These are phyloP conservation scores for Tillus elongatus DNA, from an alignment of 2,888 invertebrate genomes.

Conservation along the genomic window DNA sequence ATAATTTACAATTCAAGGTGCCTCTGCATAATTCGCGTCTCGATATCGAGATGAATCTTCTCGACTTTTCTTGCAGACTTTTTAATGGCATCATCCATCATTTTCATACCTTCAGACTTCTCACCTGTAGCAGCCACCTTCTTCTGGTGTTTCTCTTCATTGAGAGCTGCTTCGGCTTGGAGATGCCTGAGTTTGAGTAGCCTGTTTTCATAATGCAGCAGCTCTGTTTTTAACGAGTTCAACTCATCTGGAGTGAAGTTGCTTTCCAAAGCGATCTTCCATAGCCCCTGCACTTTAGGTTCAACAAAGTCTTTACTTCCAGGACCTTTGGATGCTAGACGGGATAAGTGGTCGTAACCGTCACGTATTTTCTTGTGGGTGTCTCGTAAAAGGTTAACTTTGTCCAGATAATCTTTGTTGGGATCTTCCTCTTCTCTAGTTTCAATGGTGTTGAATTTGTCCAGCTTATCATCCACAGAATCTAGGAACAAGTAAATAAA, in stretches of 20 bases:
- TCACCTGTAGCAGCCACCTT: conserved; percentile 53
- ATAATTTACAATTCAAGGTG: conserved; percentile 62
- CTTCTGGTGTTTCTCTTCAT: conserved; percentile 54
- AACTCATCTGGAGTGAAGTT: conserved; percentile 78
- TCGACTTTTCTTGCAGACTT: conserved; percentile 78
- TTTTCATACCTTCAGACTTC: conserved; percentile 53
- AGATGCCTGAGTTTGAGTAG: conserved; percentile 73
- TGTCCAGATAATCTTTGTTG: conserved; percentile 55
- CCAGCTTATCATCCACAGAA: conserved; percentile 62
- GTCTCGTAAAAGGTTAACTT: conserved; percentile 62
- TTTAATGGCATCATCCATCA: conserved; percentile 69
- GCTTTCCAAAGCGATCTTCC: conserved; percentile 70
- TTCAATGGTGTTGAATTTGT: conserved; percentile 61
- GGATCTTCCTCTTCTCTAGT: conserved; percentile 48
- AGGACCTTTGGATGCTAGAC: conserved; percentile 66
- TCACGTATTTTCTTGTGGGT: conserved; percentile 68
- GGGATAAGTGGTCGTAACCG: conserved; percentile 67
- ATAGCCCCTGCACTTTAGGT: conserved; percentile 81
- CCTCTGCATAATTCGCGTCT: conserved; percentile 63
- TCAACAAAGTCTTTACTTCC: conserved; percentile 81
- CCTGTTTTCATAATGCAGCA: conserved; percentile 79
- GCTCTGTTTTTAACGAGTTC: conserved; percentile 74
- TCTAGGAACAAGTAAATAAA: conserved; percentile 44
- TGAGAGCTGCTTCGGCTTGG: conserved; percentile 70
- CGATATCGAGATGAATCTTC: conserved; percentile 72